phyloP scores from a whole-genome alignment of 2,888 invertebrate species.

The Nymphalis polychloros region DNA sequence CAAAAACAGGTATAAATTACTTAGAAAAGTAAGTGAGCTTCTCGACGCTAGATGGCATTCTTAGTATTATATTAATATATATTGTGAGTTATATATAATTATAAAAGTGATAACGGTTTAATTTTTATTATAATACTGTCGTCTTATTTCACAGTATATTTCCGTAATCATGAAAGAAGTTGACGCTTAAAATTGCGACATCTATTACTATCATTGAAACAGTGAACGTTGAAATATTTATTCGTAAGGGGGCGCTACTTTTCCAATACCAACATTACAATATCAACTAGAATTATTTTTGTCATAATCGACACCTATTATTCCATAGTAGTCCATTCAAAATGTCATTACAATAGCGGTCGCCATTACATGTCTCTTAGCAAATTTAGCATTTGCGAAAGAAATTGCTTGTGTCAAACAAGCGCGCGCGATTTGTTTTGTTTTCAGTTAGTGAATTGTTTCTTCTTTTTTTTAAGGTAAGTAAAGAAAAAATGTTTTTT shows the following conservation, averaged over 20 bases:
- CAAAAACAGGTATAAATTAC: not conserved
- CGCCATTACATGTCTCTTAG: constrained; percentile 62
- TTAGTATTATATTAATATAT: not conserved
- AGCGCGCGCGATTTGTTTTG: constrained; percentile 56
- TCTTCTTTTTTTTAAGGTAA: constrained; percentile 20
- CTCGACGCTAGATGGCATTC: constrained; percentile 51
- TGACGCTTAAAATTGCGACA: not conserved
- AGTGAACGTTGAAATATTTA: not conserved
- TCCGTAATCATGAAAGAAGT: no score
- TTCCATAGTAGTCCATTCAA: constrained; percentile 19
- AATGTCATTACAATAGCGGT: constrained; percentile 43
- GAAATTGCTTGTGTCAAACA: constrained; percentile 65
- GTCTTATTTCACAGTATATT: no score
- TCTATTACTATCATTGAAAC: not conserved
- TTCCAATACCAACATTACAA: constrained; percentile 14
- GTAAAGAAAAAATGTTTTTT: constrained; percentile 5
- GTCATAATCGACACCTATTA: constrained; percentile 4
- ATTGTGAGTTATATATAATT: not conserved
- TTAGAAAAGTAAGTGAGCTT: constrained; percentile 40
- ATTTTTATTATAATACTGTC: no score
- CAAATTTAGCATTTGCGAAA: constrained; percentile 49
- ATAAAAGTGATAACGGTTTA: not conserved
- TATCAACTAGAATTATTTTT: constrained; percentile 32
- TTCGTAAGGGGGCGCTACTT: constrained; percentile 27
- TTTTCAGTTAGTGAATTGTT: constrained; percentile 23